Base-by-base conservation (phyloP, 2,113 vertebrate genomes). In the Salvelinus fontinalis region DNA sequence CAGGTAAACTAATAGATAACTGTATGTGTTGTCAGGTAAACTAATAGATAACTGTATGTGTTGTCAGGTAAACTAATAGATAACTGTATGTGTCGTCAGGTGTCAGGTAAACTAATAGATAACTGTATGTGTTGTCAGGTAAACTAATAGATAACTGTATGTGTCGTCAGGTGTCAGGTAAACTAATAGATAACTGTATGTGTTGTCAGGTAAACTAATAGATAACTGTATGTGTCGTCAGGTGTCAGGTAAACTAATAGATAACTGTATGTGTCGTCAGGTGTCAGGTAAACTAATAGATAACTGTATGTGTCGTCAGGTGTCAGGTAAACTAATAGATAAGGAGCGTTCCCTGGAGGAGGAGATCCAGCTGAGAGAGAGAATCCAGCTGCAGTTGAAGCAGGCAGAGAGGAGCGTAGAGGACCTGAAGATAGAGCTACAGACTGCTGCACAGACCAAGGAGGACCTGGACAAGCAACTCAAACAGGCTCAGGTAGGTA, bases 331-430 rank as follows among this genome's bases (percentile, higher is more conserved):
- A 77, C 88, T 94, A 80, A 87, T 87, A 1, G 92, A 93, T 51
- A 92, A 88, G 85, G 92, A 93, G 76, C 87, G 57, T 12, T 84
- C 81, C 0, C 87, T 95, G 80, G 94, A 94, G 82, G 92, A 94
- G 60, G 94, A 94, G 90, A 94, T 93, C 85, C 93, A 94, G 91
- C 80, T 91, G 84, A 75, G 91, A n/a, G 93, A 94, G 81, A 81
- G 86, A 24, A 68, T 90, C 0, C 92, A 94, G 84, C 88, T 94
- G 73, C 92, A 93, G 89, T 92, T 91, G 2, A 93, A 92, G 72
- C 94, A 95, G 83, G 93, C 92, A 0, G 93, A 94, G 86, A 84
- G 93, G 71, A 80, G 75, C 0, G 83, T 94, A 74, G 93, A 94
- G 0, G 93, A 95, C 76, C 90, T 93, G 4, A 86, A 82, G 5